A percentile compares a stretch with the other conserved stretches of the same genome.
phyloP scores from a whole-genome alignment of 2,113 vertebrate species.

The Cacatua alba region DNA sequence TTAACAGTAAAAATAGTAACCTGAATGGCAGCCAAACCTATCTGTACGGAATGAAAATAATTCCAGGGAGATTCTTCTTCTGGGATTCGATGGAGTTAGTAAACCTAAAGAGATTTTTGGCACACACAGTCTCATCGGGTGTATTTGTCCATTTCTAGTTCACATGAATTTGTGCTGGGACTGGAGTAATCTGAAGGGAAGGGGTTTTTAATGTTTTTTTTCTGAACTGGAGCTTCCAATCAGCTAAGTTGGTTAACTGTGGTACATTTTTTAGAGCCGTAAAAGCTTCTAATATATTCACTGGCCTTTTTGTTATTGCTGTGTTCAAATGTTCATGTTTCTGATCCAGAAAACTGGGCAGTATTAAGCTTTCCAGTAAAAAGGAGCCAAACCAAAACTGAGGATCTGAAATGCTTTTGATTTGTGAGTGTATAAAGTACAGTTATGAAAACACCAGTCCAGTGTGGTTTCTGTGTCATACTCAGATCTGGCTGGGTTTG shows the following conservation, averaged over 20 bases:
- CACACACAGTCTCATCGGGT: neutral
- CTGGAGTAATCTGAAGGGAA: neutral
- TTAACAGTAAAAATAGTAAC: slow-evolving; percentile 40
- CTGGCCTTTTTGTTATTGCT: neutral
- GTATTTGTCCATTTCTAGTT: neutral
- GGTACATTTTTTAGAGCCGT: neutral
- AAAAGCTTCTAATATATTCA: neutral
- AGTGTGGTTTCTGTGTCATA: neutral
- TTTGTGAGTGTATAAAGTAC: neutral
- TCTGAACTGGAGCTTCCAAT: neutral
- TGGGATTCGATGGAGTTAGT: neutral
- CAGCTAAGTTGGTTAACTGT: neutral
- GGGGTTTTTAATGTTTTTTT: neutral
- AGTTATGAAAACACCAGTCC: neutral
- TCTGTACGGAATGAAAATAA: neutral
- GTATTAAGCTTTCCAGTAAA: neutral
- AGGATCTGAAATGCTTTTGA: neutral
- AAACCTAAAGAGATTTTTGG: neutral
- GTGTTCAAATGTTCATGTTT: neutral
- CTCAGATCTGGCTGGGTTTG: neutral
- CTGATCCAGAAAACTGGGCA: neutral
- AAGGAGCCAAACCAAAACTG: neutral
- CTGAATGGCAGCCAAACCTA: slow-evolving; percentile 20
- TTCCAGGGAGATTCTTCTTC: neutral
- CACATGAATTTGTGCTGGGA: neutral